Base-by-base conservation (phyloP, 1,140 invertebrate genomes). In the Periplaneta americana region DNA sequence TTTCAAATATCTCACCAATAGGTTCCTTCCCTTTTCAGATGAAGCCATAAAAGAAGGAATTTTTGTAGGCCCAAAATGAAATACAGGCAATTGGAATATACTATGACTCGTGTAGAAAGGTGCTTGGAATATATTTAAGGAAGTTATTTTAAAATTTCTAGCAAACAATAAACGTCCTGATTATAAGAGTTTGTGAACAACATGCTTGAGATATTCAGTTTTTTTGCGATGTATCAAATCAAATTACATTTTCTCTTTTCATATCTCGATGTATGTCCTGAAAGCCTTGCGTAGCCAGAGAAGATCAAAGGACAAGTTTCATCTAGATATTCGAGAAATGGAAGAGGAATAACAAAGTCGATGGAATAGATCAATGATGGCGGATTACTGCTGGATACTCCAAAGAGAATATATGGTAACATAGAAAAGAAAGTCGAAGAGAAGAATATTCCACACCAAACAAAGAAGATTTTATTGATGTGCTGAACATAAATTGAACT, bases 291-390 rank as follows among this genome's bases (percentile, higher is more conserved):
- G 28, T 13, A 15, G 75, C 11, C 13, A 28, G 28, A 76, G 13
- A 76, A 34, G 75, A 28, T 34, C 11, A 76, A 34, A 76, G 22
- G 39, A 57, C 11, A 57, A n/a, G 39, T 57, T 57, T 57, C 22
- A 57, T 22, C 39, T 15, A n/a, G 22, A 57, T 57, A 57, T 57
- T 76, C 75, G 28, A 76, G 75, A 76, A 31, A 76, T 76, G 75
- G 75, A 76, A 17, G 28, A 28, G 28, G 28, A 28, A 76, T 76
- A 31, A 13, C 11, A 76, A 31, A 31, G 28, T 15, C 75, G 75
- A 76, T 76, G 75, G 75, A 76, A 76, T 76, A 76, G 33, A 31
- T 76, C 75, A 76, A 76, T 76, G 33, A 76, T 76, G 11, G 28
- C 75, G 11, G 75, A 76, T 76, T 76, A 76, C 75, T 15, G 75